A percentile compares a stretch with the other conserved stretches of the same genome.
Evolutionary conservation across 2,113 vertebrate species (phyloP).

Genomic region (Drymodes brunneopygia): DNA sequence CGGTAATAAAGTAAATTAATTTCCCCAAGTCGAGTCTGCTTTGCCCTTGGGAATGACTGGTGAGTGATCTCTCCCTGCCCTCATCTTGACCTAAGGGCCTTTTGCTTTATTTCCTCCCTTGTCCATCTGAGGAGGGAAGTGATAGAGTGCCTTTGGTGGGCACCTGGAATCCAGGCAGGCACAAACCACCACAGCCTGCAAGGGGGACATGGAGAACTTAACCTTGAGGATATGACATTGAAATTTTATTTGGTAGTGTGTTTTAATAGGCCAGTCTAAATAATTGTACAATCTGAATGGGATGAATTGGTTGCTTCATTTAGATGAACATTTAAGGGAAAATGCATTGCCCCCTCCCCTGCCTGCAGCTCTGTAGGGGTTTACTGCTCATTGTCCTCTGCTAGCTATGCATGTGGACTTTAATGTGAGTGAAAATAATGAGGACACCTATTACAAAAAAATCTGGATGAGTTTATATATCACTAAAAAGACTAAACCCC

Average conservation of each 20-base stretch:
- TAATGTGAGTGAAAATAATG: neutral
- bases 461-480: neutral
- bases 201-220: neutral
- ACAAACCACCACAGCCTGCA: neutral
- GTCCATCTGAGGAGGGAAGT: neutral
- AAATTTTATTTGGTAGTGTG: neutral
- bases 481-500: fast-evolving
- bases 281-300: neutral
- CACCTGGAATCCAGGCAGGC: neutral
- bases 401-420: neutral
- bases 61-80: neutral
- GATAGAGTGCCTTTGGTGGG: neutral
- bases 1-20: neutral
- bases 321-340: neutral
- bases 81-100: neutral
- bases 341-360: neutral
- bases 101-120: neutral
- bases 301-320: neutral
- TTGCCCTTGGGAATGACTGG: neutral
- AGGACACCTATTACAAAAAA: neutral
- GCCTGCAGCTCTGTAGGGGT: neutral
- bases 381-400: neutral
- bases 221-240: neutral
- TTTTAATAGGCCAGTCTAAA: neutral
- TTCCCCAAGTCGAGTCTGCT: fast-evolving